A percentile compares a stretch with the other conserved stretches of the same genome.
These are phyloP conservation scores for Vireo griseus DNA, from an alignment of 2,797 vertebrate genomes.

Conservation along the genomic window DNA sequence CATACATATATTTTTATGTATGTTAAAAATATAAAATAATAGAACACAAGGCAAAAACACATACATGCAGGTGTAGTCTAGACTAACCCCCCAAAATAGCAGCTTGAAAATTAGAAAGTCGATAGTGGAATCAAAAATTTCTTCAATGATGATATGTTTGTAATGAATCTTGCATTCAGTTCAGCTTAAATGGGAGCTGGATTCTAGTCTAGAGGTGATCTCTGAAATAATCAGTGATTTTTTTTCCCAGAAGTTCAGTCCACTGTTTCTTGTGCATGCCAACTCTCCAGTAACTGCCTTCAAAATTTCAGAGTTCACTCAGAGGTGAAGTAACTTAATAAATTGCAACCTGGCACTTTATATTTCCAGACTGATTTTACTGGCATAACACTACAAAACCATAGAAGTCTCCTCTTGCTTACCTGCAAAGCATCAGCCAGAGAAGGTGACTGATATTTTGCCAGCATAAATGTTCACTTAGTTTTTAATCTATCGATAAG, in stretches of 20 bases:
- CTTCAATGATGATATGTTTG: not conserved
- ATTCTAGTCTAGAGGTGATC: not conserved
- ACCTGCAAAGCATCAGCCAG: not conserved
- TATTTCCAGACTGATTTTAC: not conserved
- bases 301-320: constrained; percentile 5
- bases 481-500: not conserved
- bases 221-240: not conserved
- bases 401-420: not conserved
- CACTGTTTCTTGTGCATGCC: not conserved
- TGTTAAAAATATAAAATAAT: not conserved
- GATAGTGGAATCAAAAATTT: not conserved
- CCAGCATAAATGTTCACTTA: not conserved
- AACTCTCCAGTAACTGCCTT: not conserved
- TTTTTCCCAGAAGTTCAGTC: not conserved
- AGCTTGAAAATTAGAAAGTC: not conserved
- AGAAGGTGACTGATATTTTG: not conserved
- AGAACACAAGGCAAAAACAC: not conserved
- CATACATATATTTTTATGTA: no score
- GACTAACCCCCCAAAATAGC: not conserved
- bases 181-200: not conserved
- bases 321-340: not conserved
- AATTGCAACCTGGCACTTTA: not conserved
- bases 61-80: not conserved
- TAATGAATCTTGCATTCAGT: not conserved
- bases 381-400: not conserved